phyloP scores from a whole-genome alignment of 2,113 vertebrate species.

The Bubalus kerabau region DNA sequence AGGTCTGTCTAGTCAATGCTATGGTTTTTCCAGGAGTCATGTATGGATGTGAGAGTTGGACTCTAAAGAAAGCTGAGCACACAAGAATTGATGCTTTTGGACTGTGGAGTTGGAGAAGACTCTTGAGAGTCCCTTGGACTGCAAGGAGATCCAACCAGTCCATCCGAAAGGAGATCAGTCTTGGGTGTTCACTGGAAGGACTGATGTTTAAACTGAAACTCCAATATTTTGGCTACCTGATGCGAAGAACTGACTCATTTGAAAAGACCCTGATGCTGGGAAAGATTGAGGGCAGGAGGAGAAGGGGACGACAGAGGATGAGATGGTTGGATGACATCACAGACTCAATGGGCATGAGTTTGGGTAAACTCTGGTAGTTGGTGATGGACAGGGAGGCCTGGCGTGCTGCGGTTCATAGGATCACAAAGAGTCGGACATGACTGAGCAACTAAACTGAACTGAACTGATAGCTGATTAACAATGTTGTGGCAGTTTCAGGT shows the following conservation, averaged over 20 bases:
- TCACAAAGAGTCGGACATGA: fast-evolving
- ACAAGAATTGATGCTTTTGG: neutral
- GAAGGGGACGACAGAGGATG: neutral
- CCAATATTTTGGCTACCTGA: neutral
- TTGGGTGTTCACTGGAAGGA: neutral
- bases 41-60: neutral
- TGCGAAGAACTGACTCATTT: neutral
- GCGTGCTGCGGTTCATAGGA: fast-evolving
- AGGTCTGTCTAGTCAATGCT: neutral
- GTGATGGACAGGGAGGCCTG: neutral
- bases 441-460: neutral
- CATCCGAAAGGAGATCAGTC: too few relatives aligned
- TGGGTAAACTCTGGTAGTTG: fast-evolving
- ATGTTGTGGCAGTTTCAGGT: neutral
- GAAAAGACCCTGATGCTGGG: neutral
- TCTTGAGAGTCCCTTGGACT: too few relatives aligned
- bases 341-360: neutral
- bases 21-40: neutral
- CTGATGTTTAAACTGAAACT: neutral
- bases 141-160: too few relatives aligned
- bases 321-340: neutral
- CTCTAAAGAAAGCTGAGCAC: neutral
- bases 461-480: neutral
- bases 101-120: neutral
- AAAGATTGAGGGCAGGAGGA: neutral